Conservation (phyloP, 2,113 vertebrate genomes). For the Sardina pilchardus region DNA sequence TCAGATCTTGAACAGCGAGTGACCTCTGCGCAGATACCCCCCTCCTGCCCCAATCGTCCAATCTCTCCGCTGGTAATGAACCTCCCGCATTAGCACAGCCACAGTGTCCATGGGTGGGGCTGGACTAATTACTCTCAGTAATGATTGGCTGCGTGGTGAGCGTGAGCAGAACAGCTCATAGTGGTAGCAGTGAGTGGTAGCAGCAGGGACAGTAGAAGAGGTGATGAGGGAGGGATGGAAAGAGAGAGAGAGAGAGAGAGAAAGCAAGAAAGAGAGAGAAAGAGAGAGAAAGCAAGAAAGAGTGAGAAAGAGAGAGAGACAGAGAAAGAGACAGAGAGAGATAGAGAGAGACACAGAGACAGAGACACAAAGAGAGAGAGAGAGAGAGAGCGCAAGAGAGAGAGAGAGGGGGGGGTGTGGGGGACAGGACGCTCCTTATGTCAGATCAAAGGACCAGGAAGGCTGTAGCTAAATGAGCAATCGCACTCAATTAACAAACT, state of each 20-base stretch:
- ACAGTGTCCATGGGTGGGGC: background rate
- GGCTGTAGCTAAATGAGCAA: conserved; percentile 43
- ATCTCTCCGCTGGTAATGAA: background rate
- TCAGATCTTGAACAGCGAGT: background rate
- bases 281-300: background rate
- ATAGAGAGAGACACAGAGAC: background rate
- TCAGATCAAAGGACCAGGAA: conserved; percentile 37
- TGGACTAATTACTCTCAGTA: background rate
- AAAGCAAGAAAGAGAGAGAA: background rate
- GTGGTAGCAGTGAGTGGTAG: background rate
- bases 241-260: background rate
- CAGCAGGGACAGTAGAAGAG: background rate
- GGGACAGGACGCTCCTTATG: conserved; percentile 28
- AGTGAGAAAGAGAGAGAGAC: background rate
- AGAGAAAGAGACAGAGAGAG: background rate
- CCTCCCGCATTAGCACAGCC: background rate
- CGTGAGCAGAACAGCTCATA: background rate
- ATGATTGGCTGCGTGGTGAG: background rate
- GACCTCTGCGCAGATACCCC: background rate
- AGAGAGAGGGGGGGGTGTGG: background rate
- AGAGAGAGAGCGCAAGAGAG: background rate
- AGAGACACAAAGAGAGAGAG: background rate
- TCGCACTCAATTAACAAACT: conserved; percentile 63
- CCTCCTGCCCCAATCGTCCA: background rate
- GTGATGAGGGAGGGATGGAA: background rate